Evolutionary conservation across 2,888 invertebrate species (phyloP).

Genomic region (Clostera curtula): DNA sequence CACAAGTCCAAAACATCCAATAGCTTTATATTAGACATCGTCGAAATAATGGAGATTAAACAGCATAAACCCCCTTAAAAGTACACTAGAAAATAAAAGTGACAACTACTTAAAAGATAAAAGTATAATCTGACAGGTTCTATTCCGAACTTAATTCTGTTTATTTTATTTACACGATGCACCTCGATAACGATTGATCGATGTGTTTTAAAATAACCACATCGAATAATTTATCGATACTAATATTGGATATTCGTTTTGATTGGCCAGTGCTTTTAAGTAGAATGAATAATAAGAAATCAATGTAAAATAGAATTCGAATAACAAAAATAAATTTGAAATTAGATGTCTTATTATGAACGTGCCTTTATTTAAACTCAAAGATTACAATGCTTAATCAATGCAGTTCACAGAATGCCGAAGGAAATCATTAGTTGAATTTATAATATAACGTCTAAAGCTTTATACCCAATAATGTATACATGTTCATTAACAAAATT

Average conservation of each 20-base stretch:
- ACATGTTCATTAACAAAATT: no score
- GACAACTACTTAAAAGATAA: constrained; percentile 7
- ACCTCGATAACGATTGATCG: constrained; percentile 37
- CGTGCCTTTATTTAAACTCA: no score
- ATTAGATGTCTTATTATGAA: no score
- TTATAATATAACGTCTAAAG: no score
- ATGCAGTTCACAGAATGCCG: no score
- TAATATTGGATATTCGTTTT: constrained; percentile 37
- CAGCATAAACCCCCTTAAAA: constrained; percentile 3
- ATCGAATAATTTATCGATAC: constrained; percentile 50
- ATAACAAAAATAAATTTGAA: no score
- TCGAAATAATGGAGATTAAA: constrained; percentile 7
- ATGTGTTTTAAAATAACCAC: constrained; percentile 50
- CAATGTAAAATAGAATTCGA: no score
- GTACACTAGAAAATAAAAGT: constrained; percentile 1
- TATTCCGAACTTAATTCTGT: not conserved
- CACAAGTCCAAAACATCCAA: constrained; percentile 4
- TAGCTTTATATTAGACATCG: constrained; percentile 8
- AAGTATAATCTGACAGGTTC: constrained; percentile 2
- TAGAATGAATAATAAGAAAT: no score
- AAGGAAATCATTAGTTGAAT: no score
- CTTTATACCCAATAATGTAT: no score
- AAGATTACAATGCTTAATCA: no score
- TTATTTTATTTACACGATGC: constrained; percentile 1
- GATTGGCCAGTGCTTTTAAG: constrained; percentile 35